These are phyloP conservation scores for Trichomycterus rosablanca DNA, from an alignment of 2,113 vertebrate species.

Conservation along the genomic window DNA sequence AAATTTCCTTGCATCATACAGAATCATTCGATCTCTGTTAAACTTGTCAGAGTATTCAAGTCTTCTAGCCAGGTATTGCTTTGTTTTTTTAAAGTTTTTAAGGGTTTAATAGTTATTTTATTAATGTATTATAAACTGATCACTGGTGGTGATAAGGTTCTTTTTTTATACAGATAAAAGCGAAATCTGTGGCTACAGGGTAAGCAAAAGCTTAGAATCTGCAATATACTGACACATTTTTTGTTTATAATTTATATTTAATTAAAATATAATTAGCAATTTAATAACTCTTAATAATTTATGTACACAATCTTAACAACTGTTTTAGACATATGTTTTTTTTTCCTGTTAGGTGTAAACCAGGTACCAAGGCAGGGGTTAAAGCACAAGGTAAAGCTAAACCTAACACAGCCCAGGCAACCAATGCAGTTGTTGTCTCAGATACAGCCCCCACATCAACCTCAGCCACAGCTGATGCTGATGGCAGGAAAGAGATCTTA, in stretches of 20 bases:
- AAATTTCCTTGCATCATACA: constrained; percentile 49
- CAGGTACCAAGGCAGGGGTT: neutral
- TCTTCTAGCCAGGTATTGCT: constrained; percentile 30
- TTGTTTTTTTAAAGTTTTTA: neutral
- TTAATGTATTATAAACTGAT: neutral
- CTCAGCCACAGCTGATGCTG: neutral
- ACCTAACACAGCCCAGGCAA: neutral
- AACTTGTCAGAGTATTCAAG: constrained; percentile 37
- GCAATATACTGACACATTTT: too few relatives aligned
- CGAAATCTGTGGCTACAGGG: constrained; percentile 45
- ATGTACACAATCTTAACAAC: too few relatives aligned
- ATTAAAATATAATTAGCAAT: too few relatives aligned
- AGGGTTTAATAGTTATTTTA: neutral
- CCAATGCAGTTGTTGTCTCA: neutral
- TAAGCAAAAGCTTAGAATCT: constrained; percentile 15
- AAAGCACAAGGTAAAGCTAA: constrained; percentile 14
- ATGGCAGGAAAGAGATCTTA: neutral
- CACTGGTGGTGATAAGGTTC: neutral
- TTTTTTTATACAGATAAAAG: constrained; percentile 42
- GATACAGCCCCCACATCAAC: neutral
- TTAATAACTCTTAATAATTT: too few relatives aligned
- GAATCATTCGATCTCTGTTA: constrained; percentile 42
- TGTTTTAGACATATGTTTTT: neutral
- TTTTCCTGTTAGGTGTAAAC: constrained; percentile 30
- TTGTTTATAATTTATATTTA: too few relatives aligned